These are phyloP conservation scores for Bujurquina vittata DNA, from an alignment of 2,113 vertebrate genomes.

Conservation along the genomic window DNA sequence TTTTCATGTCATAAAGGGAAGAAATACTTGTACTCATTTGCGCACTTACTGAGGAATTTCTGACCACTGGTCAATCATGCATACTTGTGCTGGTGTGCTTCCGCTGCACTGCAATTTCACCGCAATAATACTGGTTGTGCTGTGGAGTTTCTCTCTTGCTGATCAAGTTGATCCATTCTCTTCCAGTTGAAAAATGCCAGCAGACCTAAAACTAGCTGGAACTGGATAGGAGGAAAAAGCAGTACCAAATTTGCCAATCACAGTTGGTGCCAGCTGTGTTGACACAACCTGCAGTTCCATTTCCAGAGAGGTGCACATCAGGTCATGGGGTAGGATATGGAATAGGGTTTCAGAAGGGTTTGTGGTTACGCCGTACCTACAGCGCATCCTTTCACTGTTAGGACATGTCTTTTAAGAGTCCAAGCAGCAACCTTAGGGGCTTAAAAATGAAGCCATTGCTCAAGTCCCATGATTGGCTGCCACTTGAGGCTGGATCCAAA, in stretches of 20 bases:
- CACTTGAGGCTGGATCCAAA: neutral
- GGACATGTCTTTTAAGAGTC: neutral
- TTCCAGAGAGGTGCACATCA: neutral
- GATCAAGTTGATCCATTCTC: neutral
- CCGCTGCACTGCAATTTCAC: neutral
- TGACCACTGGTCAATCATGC: neutral
- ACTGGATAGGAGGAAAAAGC: neutral
- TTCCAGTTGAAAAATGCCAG: neutral
- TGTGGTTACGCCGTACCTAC: neutral
- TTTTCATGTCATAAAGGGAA: neutral
- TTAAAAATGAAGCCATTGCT: neutral
- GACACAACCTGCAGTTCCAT: neutral
- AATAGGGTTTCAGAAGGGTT: neutral
- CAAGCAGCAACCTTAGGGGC: neutral
- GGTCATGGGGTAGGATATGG: neutral
- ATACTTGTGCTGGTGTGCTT: neutral
- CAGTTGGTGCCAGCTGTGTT: neutral
- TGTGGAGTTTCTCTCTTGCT: neutral
- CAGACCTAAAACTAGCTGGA: neutral
- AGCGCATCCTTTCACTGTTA: neutral
- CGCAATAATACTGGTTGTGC: neutral
- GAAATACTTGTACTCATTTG: neutral
- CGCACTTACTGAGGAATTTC: neutral
- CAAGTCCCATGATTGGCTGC: neutral
- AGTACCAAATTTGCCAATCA: neutral